Percentiles rank a stretch among this genome's conserved stretches.
phyloP scores from a whole-genome alignment of 1,140 invertebrate genomes.

The Eupeodes corollae region DNA sequence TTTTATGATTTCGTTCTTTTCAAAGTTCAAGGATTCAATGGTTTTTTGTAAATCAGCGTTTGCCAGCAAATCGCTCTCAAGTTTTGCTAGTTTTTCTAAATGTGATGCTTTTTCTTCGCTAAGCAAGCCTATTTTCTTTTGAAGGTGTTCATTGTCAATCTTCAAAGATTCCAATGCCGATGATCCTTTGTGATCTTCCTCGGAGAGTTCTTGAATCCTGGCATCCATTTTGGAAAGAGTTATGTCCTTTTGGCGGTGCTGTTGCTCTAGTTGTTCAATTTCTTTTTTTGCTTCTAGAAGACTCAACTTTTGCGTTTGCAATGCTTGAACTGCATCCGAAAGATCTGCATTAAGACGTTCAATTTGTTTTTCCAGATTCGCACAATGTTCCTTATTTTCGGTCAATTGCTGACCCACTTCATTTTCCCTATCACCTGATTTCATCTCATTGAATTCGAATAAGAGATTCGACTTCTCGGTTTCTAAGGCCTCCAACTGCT shows the following conservation, averaged over 20 bases:
- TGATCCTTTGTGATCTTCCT: background rate
- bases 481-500: conserved; percentile 11
- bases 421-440: conserved; percentile 40
- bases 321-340: conserved; percentile 6
- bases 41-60: conserved; percentile 25
- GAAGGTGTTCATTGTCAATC: background rate
- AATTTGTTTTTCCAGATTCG: conserved; percentile 12
- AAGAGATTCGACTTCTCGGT: conserved; percentile 25
- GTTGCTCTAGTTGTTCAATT: background rate
- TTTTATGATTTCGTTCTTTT: conserved; percentile 64
- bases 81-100: conserved; percentile 10
- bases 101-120: background rate
- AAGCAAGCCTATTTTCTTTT: background rate
- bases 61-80: conserved; percentile 17
- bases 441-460: conserved; percentile 31
- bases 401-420: conserved; percentile 24
- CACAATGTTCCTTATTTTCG: conserved; percentile 31
- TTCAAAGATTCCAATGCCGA: background rate
- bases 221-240: background rate
- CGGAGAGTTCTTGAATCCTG: conserved; percentile 2
- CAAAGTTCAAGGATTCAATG: conserved; percentile 35
- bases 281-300: conserved; percentile 7
- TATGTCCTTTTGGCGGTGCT: background rate
- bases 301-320: conserved; percentile 8
- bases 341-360: conserved; percentile 10